phyloP scores from a whole-genome alignment of 2,797 vertebrate genomes.

The Tapera naevia region DNA sequence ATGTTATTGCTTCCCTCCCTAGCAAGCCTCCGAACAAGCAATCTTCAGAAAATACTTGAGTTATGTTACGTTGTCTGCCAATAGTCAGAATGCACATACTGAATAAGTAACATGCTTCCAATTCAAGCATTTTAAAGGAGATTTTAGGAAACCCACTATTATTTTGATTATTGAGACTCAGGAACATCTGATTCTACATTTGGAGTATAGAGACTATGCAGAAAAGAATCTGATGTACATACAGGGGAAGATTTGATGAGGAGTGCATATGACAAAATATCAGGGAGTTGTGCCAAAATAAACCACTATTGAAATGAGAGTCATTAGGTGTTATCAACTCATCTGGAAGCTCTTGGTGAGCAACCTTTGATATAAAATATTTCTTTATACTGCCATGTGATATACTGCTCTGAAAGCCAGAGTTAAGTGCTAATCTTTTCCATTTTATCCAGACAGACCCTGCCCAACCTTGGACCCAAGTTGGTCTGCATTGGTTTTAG shows the following conservation, averaged over 20 bases:
- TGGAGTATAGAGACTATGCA: neutral
- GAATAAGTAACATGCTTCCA: neutral
- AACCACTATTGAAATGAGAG: constrained; percentile 17
- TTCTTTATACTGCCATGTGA: neutral
- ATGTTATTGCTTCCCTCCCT: neutral
- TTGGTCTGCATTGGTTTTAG: neutral
- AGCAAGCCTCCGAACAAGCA: neutral
- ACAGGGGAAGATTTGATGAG: constrained; percentile 46
- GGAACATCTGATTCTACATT: constrained; percentile 11
- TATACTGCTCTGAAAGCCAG: constrained; percentile 6
- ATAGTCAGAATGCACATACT: neutral
- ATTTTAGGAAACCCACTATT: neutral
- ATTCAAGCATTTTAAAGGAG: neutral
- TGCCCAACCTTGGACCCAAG: neutral
- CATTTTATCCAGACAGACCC: neutral
- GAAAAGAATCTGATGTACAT: constrained; percentile 27
- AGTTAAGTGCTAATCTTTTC: constrained; percentile 4
- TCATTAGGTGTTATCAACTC: constrained; percentile 48
- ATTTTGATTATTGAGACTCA: neutral
- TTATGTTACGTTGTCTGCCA: neutral
- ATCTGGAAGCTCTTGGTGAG: constrained; percentile 53
- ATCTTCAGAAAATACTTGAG: neutral
- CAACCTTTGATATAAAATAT: constrained; percentile 41
- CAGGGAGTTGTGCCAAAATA: constrained; percentile 26
- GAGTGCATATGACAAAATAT: constrained; percentile 20